Conservation (phyloP, 1,140 invertebrate genomes). For the Acyrthosiphon pisum region DNA sequence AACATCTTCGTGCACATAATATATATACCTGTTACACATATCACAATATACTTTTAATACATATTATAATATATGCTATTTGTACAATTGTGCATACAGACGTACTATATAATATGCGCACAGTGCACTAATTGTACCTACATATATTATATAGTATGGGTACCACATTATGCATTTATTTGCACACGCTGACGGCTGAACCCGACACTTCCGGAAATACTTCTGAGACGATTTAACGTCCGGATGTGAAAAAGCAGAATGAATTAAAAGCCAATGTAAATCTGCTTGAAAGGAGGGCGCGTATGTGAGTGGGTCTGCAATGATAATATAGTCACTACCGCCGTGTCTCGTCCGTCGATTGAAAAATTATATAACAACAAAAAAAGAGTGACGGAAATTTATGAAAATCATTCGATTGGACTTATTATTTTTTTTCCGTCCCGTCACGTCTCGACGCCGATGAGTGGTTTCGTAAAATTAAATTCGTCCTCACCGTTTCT, state of each 20-base stretch:
- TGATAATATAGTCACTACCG: background rate
- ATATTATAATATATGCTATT: background rate
- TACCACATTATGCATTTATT: background rate
- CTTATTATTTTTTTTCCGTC: background rate
- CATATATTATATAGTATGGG: too few species aligned
- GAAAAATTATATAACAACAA: background rate
- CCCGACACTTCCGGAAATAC: background rate
- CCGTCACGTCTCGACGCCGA: background rate
- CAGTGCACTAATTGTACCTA: too few species aligned
- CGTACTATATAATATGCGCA: background rate
- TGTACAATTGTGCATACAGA: background rate
- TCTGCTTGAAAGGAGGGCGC: background rate
- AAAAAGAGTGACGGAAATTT: background rate
- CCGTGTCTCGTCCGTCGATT: background rate
- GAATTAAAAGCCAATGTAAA: background rate
- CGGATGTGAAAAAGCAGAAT: background rate
- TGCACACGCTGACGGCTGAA: background rate
- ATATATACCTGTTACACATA: too few species aligned
- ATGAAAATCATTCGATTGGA: background rate
- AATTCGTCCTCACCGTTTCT: background rate
- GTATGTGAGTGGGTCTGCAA: background rate
- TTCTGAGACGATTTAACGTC: background rate
- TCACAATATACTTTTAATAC: background rate
- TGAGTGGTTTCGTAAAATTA: slow-evolving; percentile 11
- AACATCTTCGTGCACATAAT: background rate